These are phyloP conservation scores for Pocillopora meandrina DNA, from an alignment of 92 coral and sea anemone species.

Conservation along the genomic window DNA sequence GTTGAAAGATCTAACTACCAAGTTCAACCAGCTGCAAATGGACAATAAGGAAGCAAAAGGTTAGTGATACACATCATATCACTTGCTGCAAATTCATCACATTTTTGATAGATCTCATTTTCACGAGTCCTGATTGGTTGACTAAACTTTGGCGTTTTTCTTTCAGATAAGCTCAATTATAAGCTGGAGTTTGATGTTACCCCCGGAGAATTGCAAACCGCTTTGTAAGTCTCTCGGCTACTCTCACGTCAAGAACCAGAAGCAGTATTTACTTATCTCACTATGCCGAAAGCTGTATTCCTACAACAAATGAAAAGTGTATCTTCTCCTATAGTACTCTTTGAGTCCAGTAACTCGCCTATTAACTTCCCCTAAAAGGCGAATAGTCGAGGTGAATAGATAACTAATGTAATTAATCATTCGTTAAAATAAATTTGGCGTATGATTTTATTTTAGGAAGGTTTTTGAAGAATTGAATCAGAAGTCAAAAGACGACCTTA, in stretches of 20 bases:
- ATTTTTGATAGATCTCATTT: background rate
- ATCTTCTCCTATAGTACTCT: too few relatives aligned
- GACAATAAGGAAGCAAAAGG: slow-evolving; percentile 64
- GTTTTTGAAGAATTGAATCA: slow-evolving; percentile 39
- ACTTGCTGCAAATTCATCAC: background rate
- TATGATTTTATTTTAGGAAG: background rate
- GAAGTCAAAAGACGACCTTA: slow-evolving; percentile 37
- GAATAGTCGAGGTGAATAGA: background rate
- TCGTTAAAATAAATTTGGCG: background rate
- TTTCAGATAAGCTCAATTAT: slow-evolving; percentile 40
- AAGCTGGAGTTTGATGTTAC: slow-evolving; percentile 58
- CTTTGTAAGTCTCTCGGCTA: slow-evolving; percentile 32
- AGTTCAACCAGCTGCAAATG: slow-evolving; percentile 53
- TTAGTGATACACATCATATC: background rate
- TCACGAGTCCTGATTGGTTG: too few relatives aligned
- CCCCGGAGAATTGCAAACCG: slow-evolving; percentile 47
- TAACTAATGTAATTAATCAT: too few relatives aligned
- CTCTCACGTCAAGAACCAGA: background rate
- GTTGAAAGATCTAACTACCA: slow-evolving; percentile 45
- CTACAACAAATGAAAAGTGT: background rate
- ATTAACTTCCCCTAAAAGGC: too few relatives aligned
- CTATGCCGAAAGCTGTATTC: too few relatives aligned
- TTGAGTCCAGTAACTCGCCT: too few relatives aligned
- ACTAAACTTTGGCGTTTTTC: background rate
- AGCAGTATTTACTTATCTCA: background rate